phyloP scores from a whole-genome alignment of 1,140 invertebrate species.

The Trichomalopsis sarcophagae region DNA sequence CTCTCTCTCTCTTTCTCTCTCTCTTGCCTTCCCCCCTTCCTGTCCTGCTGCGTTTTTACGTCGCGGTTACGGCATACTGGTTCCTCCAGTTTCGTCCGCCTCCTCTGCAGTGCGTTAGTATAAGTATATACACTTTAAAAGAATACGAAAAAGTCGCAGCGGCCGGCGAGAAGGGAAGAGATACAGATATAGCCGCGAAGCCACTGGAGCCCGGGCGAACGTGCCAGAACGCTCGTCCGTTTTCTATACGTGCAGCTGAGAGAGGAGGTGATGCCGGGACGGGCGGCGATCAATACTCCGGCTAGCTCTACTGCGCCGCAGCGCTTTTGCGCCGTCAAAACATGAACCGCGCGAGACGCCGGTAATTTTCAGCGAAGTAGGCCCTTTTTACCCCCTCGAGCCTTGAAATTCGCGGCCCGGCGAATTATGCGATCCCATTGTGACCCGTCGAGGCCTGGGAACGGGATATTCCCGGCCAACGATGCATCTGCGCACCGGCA shows the following conservation, averaged over 20 bases:
- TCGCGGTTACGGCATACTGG: neutral
- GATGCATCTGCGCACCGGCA: neutral
- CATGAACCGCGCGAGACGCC: neutral
- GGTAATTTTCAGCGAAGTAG: neutral
- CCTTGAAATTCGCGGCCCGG: neutral
- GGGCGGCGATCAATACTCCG: conserved; percentile 32
- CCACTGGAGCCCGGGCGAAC: conserved; percentile 58
- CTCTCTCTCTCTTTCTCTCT: neutral
- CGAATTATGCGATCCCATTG: no score
- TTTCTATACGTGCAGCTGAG: conserved; percentile 6
- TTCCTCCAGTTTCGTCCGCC: neutral
- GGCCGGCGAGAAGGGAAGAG: neutral
- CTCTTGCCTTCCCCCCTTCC: neutral
- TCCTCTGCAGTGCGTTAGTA: neutral
- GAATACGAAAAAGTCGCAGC: neutral
- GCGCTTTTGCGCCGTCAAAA: conserved; percentile 13
- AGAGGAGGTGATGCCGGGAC: neutral
- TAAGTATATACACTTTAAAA: neutral
- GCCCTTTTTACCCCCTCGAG: neutral
- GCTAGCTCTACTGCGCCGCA: neutral
- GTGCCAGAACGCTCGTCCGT: conserved; percentile 68
- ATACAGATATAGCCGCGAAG: neutral
- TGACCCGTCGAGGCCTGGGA: neutral
- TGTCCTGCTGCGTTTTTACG: neutral
- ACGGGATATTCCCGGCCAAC: neutral